Conservation (phyloP, 1,140 invertebrate species). For the Acromyrmex heyeri region DNA sequence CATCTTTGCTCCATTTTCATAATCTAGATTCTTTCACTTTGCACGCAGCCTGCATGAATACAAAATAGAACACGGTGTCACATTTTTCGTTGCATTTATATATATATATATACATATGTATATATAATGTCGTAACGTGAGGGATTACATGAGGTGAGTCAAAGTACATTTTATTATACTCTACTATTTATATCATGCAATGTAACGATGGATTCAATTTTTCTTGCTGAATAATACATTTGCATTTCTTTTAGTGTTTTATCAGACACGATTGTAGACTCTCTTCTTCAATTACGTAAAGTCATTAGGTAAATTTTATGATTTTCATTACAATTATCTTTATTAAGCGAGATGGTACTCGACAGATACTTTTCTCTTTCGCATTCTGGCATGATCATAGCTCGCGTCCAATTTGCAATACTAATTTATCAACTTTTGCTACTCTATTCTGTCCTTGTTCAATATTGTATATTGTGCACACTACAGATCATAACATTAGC, state of each 20-base stretch:
- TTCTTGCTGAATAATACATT: constrained; percentile 40
- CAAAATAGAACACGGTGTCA: background rate
- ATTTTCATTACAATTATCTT: background rate
- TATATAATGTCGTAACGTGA: no score
- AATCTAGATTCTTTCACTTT: background rate
- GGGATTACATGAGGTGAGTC: no score
- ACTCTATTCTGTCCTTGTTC: background rate
- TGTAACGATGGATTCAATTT: background rate
- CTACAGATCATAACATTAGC: background rate
- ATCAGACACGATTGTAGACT: constrained; percentile 6
- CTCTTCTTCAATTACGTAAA: background rate
- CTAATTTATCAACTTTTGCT: background rate
- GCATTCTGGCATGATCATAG: background rate
- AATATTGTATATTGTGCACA: background rate
- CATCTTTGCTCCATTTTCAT: background rate
- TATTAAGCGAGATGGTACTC: background rate
- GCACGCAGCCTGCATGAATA: background rate
- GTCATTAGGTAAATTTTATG: background rate
- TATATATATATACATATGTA: no score
- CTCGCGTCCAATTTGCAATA: background rate
- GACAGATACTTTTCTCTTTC: background rate
- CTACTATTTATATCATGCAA: background rate
- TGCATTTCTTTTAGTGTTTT: constrained; percentile 35
- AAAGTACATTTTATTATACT: background rate
- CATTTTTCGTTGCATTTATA: background rate